These are phyloP conservation scores for Zosterops hypoxanthus DNA, from an alignment of 2,113 vertebrate genomes.

Conservation along the genomic window DNA sequence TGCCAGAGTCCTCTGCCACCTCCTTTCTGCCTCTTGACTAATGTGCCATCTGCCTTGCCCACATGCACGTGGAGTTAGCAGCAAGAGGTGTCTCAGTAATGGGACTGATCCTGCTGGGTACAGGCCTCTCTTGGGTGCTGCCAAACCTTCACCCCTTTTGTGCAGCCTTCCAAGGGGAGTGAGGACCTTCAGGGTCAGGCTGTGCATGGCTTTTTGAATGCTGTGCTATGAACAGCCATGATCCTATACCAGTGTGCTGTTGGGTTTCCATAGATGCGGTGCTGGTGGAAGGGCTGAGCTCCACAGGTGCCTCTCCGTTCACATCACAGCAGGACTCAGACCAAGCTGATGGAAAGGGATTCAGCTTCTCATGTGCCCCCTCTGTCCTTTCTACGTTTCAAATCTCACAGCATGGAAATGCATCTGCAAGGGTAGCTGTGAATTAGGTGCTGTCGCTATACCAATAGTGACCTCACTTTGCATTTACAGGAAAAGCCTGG, in stretches of 20 bases:
- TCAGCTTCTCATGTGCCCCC: not conserved
- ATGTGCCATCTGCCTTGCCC: not conserved
- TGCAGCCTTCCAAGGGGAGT: not conserved
- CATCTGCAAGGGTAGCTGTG: not conserved
- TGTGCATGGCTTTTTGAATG: not conserved
- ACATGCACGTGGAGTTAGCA: not conserved
- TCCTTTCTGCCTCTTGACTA: not conserved
- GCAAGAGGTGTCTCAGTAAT: not conserved
- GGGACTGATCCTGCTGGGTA: not conserved
- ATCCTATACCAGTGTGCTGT: fast-evolving
- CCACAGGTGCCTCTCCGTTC: not conserved
- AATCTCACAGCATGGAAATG: not conserved
- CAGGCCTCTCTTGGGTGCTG: not conserved
- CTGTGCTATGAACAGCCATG: fast-evolving
- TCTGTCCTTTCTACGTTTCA: not conserved
- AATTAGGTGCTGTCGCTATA: not conserved
- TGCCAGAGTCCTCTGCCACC: not conserved
- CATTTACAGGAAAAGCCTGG: conserved; percentile 87
- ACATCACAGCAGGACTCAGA: fast-evolving
- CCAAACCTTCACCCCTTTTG: not conserved
- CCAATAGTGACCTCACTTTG: not conserved
- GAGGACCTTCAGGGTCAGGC: not conserved
- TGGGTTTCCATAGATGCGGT: fast-evolving
- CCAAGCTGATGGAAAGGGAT: not conserved
- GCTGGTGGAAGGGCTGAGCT: not conserved